Conservation (phyloP, 1,140 invertebrate species). For the Drosophila grimshawi region DNA sequence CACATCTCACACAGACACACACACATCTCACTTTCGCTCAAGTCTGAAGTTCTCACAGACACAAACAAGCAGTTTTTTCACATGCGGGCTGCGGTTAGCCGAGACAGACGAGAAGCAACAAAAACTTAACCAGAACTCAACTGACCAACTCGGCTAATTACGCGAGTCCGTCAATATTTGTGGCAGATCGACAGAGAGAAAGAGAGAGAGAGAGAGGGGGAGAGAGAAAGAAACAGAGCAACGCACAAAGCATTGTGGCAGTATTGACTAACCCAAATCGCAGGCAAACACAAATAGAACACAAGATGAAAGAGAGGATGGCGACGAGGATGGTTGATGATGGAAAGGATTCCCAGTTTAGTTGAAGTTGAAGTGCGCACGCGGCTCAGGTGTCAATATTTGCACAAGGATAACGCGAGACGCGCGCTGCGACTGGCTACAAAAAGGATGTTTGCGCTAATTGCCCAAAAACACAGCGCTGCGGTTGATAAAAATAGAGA, state of each 20-base stretch:
- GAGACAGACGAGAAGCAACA: constrained; percentile 23
- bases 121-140: neutral
- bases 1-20: too few relatives aligned
- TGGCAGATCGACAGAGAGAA: constrained; percentile 1
- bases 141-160: constrained; percentile 37
- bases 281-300: constrained; percentile 31
- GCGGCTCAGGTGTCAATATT: constrained; percentile 74
- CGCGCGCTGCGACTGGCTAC: constrained; percentile 32
- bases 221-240: constrained; percentile 40
- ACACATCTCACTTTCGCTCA: neutral
- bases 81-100: constrained; percentile 62
- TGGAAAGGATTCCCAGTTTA: constrained; percentile 66
- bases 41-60: constrained; percentile 2
- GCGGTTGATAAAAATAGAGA: constrained; percentile 66
- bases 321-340: constrained; percentile 15
- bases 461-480: constrained; percentile 58
- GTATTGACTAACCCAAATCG: constrained; percentile 66
- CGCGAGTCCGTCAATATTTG: neutral
- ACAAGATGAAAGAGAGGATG: constrained; percentile 61
- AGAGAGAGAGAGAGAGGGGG: constrained; percentile 19
- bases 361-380: constrained; percentile 59
- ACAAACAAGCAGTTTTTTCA: constrained; percentile 49
- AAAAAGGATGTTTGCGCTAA: constrained; percentile 77
- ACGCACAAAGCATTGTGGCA: constrained; percentile 22
- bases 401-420: constrained; percentile 69